A percentile compares a stretch with the other conserved stretches of the same genome.
Conservation (phyloP, 53 echinoderm and acorn worm species). For the Arbacia lixula region DNA sequence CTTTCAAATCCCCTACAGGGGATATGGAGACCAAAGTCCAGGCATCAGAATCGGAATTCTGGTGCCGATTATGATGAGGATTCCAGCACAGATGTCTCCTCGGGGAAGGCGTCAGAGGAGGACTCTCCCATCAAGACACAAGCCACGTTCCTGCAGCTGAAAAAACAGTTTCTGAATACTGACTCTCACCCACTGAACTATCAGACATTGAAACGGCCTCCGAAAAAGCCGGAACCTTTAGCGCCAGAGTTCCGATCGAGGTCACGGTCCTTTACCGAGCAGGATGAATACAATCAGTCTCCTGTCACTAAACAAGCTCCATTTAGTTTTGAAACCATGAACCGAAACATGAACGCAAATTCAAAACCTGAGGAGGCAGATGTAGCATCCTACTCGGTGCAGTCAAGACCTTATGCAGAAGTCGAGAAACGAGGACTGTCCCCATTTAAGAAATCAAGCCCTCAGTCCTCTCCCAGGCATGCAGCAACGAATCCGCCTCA, state of each 20-base stretch:
- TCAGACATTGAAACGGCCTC: slow-evolving; percentile 77
- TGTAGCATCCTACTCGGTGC: background rate
- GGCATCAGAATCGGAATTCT: slow-evolving; percentile 69
- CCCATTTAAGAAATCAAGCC: slow-evolving; percentile 34
- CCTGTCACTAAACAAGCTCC: slow-evolving; percentile 85
- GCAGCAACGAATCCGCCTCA: background rate
- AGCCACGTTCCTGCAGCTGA: slow-evolving; percentile 85
- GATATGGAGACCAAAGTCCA: slow-evolving; percentile 92
- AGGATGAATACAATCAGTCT: slow-evolving; percentile 91
- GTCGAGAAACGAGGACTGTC: background rate
- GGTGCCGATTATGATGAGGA: slow-evolving; percentile 61
- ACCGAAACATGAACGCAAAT: slow-evolving; percentile 55
- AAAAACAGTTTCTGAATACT: slow-evolving; percentile 90
- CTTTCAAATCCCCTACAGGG: slow-evolving; percentile 88
- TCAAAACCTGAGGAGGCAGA: slow-evolving; percentile 38
- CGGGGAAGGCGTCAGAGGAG: slow-evolving; percentile 48
- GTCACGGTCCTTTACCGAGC: slow-evolving; percentile 85
- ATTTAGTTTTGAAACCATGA: slow-evolving; percentile 71
- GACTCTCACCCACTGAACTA: slow-evolving; percentile 78
- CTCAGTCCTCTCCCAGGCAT: slow-evolving; percentile 32
- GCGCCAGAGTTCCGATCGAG: slow-evolving; percentile 69
- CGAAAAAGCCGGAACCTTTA: slow-evolving; percentile 83
- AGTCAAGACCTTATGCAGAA: slow-evolving; percentile 8
- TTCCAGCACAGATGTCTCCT: slow-evolving; percentile 25
- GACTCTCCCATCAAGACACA: slow-evolving; percentile 70